Conservation (phyloP, 2,113 vertebrate genomes). For the Pterocles gutturalis region DNA sequence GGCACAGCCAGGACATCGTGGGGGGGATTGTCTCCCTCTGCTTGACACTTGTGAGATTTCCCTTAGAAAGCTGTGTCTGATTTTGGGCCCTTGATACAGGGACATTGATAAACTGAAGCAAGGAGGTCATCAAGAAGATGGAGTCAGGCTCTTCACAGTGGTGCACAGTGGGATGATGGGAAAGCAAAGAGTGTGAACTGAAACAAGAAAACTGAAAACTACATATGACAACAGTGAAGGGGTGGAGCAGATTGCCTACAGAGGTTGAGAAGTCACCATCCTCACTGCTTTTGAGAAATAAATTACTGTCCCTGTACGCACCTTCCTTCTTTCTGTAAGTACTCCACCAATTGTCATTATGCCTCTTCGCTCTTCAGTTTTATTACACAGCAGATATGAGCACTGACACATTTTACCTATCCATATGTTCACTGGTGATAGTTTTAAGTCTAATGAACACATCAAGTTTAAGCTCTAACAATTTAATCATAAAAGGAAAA, state of each 20-base stretch:
- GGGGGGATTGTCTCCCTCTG: not conserved
- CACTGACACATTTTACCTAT: not conserved
- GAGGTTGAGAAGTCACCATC: not conserved
- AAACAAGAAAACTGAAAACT: not conserved
- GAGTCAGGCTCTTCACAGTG: not conserved
- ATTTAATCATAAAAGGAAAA: not conserved
- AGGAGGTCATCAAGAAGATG: not conserved
- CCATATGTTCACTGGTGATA: not conserved
- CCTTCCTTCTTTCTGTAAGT: not conserved
- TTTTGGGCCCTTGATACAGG: not conserved
- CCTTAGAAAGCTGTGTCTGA: not conserved
- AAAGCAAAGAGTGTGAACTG: not conserved
- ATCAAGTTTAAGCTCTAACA: not conserved
- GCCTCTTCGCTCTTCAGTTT: not conserved
- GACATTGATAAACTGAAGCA: not conserved
- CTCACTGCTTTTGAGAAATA: not conserved
- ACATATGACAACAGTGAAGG: not conserved
- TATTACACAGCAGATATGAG: not conserved
- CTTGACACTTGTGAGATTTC: not conserved
- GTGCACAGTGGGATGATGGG: not conserved
- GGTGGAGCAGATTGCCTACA: not conserved
- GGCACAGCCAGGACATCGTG: not conserved
- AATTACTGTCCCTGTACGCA: not conserved
- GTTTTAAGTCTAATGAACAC: not conserved
- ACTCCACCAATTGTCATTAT: not conserved